Percentiles rank a stretch among this genome's conserved stretches.
Conservation (phyloP, 2,888 invertebrate species). For the Lepidonotus clava region DNA sequence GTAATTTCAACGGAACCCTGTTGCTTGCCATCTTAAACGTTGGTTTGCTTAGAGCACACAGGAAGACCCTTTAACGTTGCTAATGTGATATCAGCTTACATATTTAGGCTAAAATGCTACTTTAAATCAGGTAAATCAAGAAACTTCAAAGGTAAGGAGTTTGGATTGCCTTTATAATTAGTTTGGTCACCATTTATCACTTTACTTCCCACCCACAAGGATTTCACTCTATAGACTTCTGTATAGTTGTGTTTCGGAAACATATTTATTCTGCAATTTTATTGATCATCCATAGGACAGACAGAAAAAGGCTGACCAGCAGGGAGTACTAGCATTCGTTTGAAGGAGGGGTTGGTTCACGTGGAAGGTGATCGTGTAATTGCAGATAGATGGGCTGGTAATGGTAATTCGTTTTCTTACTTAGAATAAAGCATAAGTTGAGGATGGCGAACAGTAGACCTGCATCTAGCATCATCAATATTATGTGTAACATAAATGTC, state of each 20-base stretch:
- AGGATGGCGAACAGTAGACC: no score
- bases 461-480: no score
- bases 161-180: not conserved
- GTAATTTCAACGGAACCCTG: constrained; percentile 44
- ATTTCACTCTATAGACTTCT: not conserved
- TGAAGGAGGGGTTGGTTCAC: no score
- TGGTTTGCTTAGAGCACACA: not conserved
- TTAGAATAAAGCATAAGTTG: no score
- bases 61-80: not conserved
- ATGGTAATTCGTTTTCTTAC: no score
- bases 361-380: no score
- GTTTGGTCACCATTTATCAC: not conserved
- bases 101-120: constrained; percentile 26
- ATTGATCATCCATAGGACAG: not conserved
- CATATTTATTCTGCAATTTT: not conserved
- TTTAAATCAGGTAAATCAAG: constrained; percentile 23
- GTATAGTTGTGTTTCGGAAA: not conserved
- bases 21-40: not conserved
- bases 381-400: no score
- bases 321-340: no score
- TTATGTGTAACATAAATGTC: no score
- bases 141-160: not conserved
- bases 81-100: constrained; percentile 39
- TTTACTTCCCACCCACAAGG: not conserved
- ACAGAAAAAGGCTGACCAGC: not conserved